Conservation (phyloP, 2,797 vertebrate species). For the Mus caroli region DNA sequence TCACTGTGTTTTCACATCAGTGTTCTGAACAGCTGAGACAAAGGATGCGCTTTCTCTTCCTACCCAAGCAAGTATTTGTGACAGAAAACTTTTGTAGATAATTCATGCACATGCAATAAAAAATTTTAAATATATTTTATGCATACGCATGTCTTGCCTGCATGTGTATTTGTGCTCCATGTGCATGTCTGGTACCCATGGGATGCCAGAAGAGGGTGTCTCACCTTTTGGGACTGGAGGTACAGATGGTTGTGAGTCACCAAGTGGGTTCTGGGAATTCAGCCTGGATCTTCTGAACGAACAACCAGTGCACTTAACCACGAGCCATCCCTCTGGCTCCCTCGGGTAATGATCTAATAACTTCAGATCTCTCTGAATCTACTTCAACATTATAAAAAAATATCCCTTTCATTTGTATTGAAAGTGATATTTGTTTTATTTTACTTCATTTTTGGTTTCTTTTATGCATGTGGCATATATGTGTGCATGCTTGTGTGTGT, state of each 20-base stretch:
- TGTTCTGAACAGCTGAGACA: neutral
- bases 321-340: neutral
- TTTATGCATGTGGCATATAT: neutral
- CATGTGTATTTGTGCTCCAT: neutral
- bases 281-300: neutral
- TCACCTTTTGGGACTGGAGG: neutral
- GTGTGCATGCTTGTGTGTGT: neutral
- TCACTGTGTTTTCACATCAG: neutral
- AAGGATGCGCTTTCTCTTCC: neutral
- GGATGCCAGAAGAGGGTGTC: neutral
- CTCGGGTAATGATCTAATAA: neutral
- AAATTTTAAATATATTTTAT: neutral
- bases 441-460: neutral
- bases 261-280: neutral
- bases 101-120: neutral
- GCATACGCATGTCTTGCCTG: neutral
- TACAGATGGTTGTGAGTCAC: neutral
- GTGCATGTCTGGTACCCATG: too few species aligned
- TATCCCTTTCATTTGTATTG: neutral
- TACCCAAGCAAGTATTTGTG: constrained; percentile 20
- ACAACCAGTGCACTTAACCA: neutral
- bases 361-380: neutral
- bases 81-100: constrained; percentile 28
- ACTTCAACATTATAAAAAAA: constrained; percentile 27
- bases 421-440: neutral